Evolutionary conservation across 2,888 invertebrate genomes (phyloP).

Genomic region (Microctonus brassicae): DNA sequence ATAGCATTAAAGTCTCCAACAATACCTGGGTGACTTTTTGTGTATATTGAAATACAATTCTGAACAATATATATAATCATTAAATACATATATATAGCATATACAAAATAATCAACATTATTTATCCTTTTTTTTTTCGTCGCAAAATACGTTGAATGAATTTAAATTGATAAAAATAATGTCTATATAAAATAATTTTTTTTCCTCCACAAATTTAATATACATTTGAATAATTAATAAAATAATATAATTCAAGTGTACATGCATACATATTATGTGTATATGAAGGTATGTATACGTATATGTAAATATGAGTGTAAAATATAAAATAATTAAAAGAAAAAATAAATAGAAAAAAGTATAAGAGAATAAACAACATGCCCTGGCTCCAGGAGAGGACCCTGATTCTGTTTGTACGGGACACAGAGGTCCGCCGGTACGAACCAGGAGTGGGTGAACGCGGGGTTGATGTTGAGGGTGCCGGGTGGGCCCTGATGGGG

Average conservation of each 20-base stretch:
- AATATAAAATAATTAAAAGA: constrained; percentile 43
- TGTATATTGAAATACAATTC: background rate
- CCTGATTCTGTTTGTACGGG: constrained; percentile 84
- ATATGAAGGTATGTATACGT: background rate
- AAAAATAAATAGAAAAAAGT: constrained; percentile 56
- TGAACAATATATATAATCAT: background rate
- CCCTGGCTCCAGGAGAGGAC: constrained; percentile 93
- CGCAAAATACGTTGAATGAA: too few species aligned
- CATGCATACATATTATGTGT: background rate
- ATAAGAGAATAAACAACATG: constrained; percentile 78
- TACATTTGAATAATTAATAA: background rate
- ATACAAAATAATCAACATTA: too few species aligned
- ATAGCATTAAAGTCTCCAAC: constrained; percentile 50
- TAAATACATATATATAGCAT: background rate
- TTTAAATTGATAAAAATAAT: too few species aligned
- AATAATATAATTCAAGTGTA: background rate
- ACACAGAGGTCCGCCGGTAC: constrained; percentile 94
- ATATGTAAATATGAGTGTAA: background rate
- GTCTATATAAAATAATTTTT: too few species aligned
- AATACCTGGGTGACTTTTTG: constrained; percentile 8
- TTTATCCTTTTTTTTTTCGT: too few species aligned
- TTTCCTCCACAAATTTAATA: background rate
- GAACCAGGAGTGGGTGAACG: constrained; percentile 96
- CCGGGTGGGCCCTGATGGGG: constrained; percentile 90
- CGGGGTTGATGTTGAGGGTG: constrained; percentile 78